Evolutionary conservation across 2,888 invertebrate species (phyloP).

Genomic region (Ischnura elegans): DNA sequence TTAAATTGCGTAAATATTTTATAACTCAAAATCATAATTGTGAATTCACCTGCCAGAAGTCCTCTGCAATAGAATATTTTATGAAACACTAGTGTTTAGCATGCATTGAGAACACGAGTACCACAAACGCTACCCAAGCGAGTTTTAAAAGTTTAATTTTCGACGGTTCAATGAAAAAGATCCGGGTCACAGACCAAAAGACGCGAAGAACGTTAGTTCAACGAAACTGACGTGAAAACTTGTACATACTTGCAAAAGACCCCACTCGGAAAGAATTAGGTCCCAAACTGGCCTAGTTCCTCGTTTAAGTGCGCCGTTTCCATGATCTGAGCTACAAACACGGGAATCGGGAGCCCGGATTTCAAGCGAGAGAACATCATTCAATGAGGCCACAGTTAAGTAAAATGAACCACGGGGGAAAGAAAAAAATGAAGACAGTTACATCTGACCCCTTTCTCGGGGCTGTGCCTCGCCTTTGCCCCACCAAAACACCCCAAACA

Average conservation of each 20-base stretch:
- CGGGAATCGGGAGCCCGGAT: background rate
- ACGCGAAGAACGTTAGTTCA: too few species aligned
- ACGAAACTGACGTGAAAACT: too few species aligned
- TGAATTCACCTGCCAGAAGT: too few species aligned
- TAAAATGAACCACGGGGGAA: background rate
- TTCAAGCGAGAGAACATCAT: background rate
- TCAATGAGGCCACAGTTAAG: background rate
- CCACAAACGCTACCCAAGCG: too few species aligned
- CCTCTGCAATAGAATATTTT: too few species aligned
- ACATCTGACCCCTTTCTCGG: background rate
- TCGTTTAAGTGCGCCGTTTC: background rate
- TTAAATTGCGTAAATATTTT: too few species aligned
- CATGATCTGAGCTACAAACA: background rate
- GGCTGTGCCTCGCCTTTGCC: background rate
- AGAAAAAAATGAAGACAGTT: background rate
- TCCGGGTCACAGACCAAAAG: too few species aligned
- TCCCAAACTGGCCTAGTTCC: background rate
- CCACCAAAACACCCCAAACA: background rate
- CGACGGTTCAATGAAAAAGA: too few species aligned
- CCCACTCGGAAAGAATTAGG: background rate
- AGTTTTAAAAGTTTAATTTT: too few species aligned
- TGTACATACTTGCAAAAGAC: background rate
- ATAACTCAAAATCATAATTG: too few species aligned
- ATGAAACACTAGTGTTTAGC: too few species aligned
- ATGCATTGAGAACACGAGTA: too few species aligned